These are phyloP conservation scores for Nephotettix cincticeps DNA, from an alignment of 1,140 invertebrate species.

Conservation along the genomic window DNA sequence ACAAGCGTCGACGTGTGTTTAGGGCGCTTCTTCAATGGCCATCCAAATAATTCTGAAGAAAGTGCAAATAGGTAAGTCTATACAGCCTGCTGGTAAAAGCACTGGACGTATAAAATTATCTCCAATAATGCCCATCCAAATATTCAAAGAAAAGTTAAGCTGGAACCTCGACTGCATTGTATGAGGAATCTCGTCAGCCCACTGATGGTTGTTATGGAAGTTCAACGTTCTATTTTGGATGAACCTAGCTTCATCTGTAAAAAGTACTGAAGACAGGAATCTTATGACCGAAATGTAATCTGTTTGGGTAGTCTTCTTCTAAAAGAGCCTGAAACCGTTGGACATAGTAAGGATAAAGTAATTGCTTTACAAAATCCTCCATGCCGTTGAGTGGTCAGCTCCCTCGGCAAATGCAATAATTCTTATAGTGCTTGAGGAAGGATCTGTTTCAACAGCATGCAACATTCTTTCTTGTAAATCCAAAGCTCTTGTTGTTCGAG, in stretches of 20 bases:
- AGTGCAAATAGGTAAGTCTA: not conserved
- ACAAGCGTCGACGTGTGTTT: not conserved
- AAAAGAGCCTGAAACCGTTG: not conserved
- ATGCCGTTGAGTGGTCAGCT: not conserved
- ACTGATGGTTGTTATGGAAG: constrained; percentile 47
- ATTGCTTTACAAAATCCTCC: constrained; percentile 2
- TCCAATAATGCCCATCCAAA: constrained; percentile 45
- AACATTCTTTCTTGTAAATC: too few species aligned
- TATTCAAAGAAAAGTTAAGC: constrained; percentile 45
- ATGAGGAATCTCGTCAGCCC: constrained; percentile 46
- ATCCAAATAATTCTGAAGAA: not conserved
- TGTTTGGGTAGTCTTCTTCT: constrained; percentile 6
- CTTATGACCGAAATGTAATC: constrained; percentile 11
- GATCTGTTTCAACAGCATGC: not conserved
- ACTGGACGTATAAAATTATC: too few species aligned
- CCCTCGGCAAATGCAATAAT: not conserved
- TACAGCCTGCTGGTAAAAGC: too few species aligned
- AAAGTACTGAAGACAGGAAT: constrained; percentile 35
- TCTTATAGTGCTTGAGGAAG: not conserved
- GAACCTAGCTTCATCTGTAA: constrained; percentile 46
- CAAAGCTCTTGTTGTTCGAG: too few species aligned
- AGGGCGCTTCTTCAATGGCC: not conserved
- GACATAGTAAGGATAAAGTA: not conserved
- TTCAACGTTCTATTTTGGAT: constrained; percentile 44
- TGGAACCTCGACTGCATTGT: constrained; percentile 41